Percentiles rank a stretch among this genome's conserved stretches.
phyloP scores from a whole-genome alignment of 2,113 vertebrate genomes.

The Gymnocephalus cernua region DNA sequence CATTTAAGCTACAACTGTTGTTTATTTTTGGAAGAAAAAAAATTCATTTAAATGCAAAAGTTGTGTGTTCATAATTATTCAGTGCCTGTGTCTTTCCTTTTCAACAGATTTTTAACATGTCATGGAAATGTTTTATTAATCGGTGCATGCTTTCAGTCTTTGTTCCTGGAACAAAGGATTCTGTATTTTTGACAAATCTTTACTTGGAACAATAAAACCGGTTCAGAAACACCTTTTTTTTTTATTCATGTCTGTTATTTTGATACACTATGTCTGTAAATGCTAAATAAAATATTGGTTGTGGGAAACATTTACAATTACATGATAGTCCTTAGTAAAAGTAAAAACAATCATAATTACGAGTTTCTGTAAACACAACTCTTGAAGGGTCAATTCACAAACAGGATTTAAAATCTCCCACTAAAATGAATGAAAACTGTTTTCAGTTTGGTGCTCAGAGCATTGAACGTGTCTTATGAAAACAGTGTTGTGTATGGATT shows the following conservation, averaged over 20 bases:
- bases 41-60: constrained; percentile 47
- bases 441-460: too few species aligned
- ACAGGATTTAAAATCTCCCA: not conserved
- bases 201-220: constrained; percentile 75
- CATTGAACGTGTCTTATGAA: not conserved
- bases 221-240: constrained; percentile 49
- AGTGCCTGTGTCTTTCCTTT: constrained; percentile 64
- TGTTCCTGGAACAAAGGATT: constrained; percentile 68
- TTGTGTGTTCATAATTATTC: constrained; percentile 64
- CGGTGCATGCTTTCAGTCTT: constrained; percentile 74
- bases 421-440: not conserved
- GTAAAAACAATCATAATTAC: not conserved
- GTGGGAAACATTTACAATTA: not conserved
- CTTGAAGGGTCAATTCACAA: not conserved
- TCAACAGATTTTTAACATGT: constrained; percentile 76
- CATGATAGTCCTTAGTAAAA: not conserved
- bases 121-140: constrained; percentile 77
- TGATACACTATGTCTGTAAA: not conserved
- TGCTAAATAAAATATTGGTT: not conserved
- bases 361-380: not conserved
- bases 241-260: constrained; percentile 16
- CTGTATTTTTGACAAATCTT: constrained; percentile 78
- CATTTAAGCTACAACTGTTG: constrained; percentile 48
- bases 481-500: not conserved
- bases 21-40: constrained; percentile 50